Base-by-base conservation (phyloP, 2,888 invertebrate genomes). In the Euspilapteryx auroguttella region DNA sequence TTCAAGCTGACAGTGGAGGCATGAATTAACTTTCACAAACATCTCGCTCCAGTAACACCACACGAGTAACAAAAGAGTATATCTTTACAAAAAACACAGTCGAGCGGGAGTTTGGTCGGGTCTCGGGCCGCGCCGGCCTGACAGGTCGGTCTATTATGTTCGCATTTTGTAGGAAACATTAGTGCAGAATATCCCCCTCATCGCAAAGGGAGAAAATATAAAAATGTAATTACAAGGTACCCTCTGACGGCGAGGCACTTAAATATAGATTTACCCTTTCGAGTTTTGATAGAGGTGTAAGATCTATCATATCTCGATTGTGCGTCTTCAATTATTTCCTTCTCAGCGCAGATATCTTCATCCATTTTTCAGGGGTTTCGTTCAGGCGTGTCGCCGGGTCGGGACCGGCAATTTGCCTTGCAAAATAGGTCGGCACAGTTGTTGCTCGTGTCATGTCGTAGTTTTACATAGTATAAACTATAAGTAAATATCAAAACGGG, bases 221-320 rank as follows among this genome's bases (percentile, higher is more conserved):
- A 71, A 69, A 69, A 71, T 59, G 66, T 66, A 69, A 71, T 69
- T 69, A 69, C 62, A 58, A 42, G 46, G 47, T 50, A 64, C 57
- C 46, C 62, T 58, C 45, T n/a, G n/a, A n/a, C n/a, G n/a, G 45
- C 41, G 40, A 39, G 47, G 58, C 59, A 68, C 66, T 69, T 62
- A 71, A 66, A 71, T 66, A 68, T 64, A 69, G 65, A 71, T 71
- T 69, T 71, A 69, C 69, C 65, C 66, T 66, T 66, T 64, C 55
- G 50, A 62, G 51, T 56, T 61, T 63, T 56, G 57, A 61, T 59
- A 49, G 49, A 65, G 63, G 66, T 66, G 65, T 61, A 54, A 68
- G 64, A 66, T 66, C 63, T 58, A 71, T 69, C 63, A 69, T 65
- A 66, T 62, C 54, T 54, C 61, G 58, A 66, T 69, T 65, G 55